phyloP scores from a whole-genome alignment of 1,140 invertebrate genomes.

The Fopius arisanus region DNA sequence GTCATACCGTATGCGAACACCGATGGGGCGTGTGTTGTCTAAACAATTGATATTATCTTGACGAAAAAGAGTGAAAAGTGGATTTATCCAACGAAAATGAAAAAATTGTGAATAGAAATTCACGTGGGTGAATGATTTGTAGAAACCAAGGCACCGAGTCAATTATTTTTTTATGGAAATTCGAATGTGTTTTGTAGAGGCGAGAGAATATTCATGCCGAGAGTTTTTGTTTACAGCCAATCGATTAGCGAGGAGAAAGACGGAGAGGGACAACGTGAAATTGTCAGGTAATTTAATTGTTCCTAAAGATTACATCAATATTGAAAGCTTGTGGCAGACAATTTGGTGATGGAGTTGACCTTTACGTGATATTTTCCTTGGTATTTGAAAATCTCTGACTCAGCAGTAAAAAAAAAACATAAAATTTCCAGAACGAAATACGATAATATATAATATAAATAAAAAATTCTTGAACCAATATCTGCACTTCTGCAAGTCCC shows the following conservation, averaged over 20 bases:
- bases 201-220: not conserved
- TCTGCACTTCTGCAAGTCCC: no score
- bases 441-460: no score
- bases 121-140: not conserved
- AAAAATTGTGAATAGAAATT: no score
- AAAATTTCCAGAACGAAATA: no score
- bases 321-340: no score
- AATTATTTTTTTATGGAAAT: not conserved
- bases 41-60: not conserved
- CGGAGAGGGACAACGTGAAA: slow-evolving; percentile 67
- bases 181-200: not conserved
- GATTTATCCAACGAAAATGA: no score
- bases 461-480: no score
- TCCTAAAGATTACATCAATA: not conserved
- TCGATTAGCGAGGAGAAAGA: slow-evolving; percentile 73
- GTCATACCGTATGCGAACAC: not conserved
- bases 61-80: no score
- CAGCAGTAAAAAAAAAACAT: no score
- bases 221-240: slow-evolving; percentile 63
- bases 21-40: not conserved
- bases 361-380: no score
- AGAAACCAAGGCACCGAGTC: not conserved
- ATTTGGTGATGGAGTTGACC: no score
- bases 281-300: slow-evolving; percentile 63
- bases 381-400: no score